These are phyloP conservation scores for Bombus impatiens DNA, from an alignment of 1,140 invertebrate genomes.

Conservation along the genomic window DNA sequence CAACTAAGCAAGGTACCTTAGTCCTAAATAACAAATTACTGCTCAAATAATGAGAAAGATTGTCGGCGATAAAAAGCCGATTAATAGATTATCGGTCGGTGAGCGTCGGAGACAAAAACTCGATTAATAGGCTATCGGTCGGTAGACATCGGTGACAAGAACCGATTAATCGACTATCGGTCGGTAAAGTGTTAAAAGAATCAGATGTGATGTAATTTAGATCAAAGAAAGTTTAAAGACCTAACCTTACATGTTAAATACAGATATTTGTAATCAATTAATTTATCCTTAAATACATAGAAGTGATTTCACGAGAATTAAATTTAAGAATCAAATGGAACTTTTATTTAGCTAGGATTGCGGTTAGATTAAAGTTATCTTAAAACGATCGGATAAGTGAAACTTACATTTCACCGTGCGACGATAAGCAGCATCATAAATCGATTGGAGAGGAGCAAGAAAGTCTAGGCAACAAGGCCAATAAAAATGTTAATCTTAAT, in stretches of 20 bases:
- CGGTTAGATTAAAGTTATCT: background rate
- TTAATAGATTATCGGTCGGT: too few species aligned
- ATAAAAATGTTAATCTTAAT: constrained; percentile 43
- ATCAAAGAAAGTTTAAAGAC: background rate
- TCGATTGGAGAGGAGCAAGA: background rate
- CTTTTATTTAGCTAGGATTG: too few species aligned
- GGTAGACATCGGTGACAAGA: too few species aligned
- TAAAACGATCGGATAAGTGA: background rate
- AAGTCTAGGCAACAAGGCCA: constrained; percentile 28
- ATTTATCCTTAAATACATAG: background rate
- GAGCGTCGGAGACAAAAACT: accelerated
- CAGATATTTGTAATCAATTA: background rate
- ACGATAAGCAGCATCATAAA: constrained; percentile 2
- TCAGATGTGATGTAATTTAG: background rate
- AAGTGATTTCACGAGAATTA: background rate
- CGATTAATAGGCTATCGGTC: too few species aligned
- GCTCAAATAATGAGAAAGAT: too few species aligned
- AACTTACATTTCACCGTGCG: background rate
- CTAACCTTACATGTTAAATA: background rate
- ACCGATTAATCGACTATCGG: too few species aligned
- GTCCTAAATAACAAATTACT: too few species aligned
- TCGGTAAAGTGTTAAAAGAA: too few species aligned
- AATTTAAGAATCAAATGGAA: background rate
- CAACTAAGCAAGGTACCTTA: too few species aligned
- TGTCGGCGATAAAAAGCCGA: too few species aligned